Evolutionary conservation across 2,888 invertebrate species (phyloP).

Genomic region (Ceraclea dissimilis): DNA sequence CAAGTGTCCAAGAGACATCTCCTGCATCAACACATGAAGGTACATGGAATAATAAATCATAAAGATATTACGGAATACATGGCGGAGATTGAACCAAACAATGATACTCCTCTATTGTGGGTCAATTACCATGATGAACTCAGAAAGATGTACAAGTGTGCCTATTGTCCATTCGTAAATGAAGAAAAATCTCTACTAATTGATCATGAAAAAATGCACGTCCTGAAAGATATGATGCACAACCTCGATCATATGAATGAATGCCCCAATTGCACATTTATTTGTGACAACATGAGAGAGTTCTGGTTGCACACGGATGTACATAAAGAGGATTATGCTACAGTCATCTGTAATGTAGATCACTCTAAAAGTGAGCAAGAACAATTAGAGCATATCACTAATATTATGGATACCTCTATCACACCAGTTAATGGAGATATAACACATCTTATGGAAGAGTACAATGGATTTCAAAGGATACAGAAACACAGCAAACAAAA

Average conservation of each 20-base stretch:
- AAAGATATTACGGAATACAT: conserved; percentile 36
- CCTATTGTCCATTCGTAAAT: conserved; percentile 78
- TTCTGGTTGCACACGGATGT: conserved; percentile 68
- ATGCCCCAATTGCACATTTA: conserved; percentile 74
- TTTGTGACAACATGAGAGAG: conserved; percentile 63
- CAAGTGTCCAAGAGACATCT: conserved; percentile 74
- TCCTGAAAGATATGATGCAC: conserved; percentile 31
- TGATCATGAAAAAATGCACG: conserved; percentile 79
- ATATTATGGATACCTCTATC: conserved; percentile 27
- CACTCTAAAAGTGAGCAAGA: conserved; percentile 57
- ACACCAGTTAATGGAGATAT: neutral
- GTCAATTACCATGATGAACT: conserved; percentile 65
- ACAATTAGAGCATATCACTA: conserved; percentile 45
- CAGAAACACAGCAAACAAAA: neutral
- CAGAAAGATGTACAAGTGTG: conserved; percentile 77
- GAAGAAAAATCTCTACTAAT: conserved; percentile 71
- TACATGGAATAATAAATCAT: conserved; percentile 51
- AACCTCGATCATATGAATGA: conserved; percentile 50
- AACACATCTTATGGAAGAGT: neutral
- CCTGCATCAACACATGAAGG: conserved; percentile 75
- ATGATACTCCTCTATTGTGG: conserved; percentile 67
- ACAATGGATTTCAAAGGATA: neutral
- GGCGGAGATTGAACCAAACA: conserved; percentile 8
- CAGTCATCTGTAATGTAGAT: conserved; percentile 65
- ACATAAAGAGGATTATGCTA: conserved; percentile 63